Base-by-base conservation (phyloP, 2,888 invertebrate species). In the Iselma pallidipennis region DNA sequence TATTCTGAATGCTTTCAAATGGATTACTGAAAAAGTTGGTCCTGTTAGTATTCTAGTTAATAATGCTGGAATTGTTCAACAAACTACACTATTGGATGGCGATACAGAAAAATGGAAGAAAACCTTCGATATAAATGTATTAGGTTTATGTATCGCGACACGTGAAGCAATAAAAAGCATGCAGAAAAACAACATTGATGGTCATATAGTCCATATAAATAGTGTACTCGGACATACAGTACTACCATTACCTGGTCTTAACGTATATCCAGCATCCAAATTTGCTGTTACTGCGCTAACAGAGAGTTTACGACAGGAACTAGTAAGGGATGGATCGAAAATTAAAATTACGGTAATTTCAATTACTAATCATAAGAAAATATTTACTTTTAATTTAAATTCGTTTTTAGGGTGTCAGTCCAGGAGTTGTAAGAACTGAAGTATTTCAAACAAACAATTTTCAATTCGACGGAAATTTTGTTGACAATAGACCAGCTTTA, bases 361-460 rank as follows among this genome's bases (percentile, higher is more conserved):
- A n/a, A n/a, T n/a, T n/a, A n/a, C n/a, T n/a, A n/a, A n/a, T n/a
- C n/a, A n/a, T n/a, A n/a, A n/a, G n/a, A n/a, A n/a, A n/a, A n/a
- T n/a, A n/a, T n/a, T n/a, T n/a, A 16, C 16, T n/a, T n/a, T n/a
- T n/a, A n/a, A n/a, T n/a, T 31, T 9, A 9, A 31, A 31, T 31
- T 51, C 25, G 45, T 23, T 50, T 59, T 53, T 57, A 65, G 65
- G 59, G 65, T 31, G 51, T 65, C 28, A 65, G 65, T 57, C 65
- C 65, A 10, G 65, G 62, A 7, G 12, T 29, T 10, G 59, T 59
- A 16, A 37, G 33, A 7, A 64, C 61, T 25, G 53, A 51, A 19
- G 26, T 59, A 28, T 1, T 12, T 4, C 10, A n/a, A 19, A 56
- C 37, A 25, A 48, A 25, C 9, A 19, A 23, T 4, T 54, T 54